Evolutionary conservation across 1,140 invertebrate genomes (phyloP).

Genomic region (Drosophila pectinifera): DNA sequence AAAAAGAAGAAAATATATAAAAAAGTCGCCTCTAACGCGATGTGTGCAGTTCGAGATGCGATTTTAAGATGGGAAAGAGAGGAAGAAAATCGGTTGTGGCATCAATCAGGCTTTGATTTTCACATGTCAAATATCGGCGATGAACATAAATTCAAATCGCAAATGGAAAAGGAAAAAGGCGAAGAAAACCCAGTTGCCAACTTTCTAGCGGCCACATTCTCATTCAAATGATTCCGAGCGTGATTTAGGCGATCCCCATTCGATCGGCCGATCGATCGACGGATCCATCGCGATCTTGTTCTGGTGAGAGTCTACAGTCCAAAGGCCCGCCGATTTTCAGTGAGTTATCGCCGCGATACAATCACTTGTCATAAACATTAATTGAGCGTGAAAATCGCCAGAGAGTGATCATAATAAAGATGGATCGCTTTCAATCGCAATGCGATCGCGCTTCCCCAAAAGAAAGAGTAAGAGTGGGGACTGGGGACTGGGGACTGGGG

Average conservation of each 20-base stretch:
- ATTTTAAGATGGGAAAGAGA: conserved; percentile 21
- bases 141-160: conserved; percentile 74
- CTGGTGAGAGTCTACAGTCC: conserved; percentile 46
- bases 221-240: conserved; percentile 53
- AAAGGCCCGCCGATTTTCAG: conserved; percentile 39
- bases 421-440: conserved; percentile 69
- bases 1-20: background rate
- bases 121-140: conserved; percentile 68
- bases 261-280: conserved; percentile 18
- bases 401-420: conserved; percentile 71
- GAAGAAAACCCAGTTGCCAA: conserved; percentile 47
- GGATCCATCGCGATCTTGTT: conserved; percentile 39
- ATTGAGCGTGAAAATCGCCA: conserved; percentile 75
- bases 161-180: background rate
- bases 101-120: conserved; percentile 81
- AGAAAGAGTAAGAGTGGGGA: conserved; percentile 44
- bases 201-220: conserved; percentile 75
- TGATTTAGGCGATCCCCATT: conserved; percentile 48
- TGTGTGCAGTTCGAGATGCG: conserved; percentile 28
- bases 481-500: background rate
- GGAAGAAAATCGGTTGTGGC: conserved; percentile 48
- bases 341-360: conserved; percentile 77
- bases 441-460: conserved; percentile 38
- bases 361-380: conserved; percentile 81
- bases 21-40: conserved; percentile 5